phyloP scores from a whole-genome alignment of 2,888 invertebrate species.

The Chrysolina americana region DNA sequence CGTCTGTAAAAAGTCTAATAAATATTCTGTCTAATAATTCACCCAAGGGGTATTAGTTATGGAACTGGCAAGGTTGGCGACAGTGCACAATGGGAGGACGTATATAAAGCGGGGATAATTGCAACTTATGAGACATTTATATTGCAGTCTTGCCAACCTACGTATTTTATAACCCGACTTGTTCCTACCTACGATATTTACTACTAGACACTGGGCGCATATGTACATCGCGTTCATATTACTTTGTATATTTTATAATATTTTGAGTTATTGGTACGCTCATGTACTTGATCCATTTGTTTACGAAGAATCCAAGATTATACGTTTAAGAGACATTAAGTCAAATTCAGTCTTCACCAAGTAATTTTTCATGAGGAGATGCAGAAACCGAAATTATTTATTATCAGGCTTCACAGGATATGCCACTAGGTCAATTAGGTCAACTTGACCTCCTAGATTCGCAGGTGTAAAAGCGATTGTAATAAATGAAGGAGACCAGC shows the following conservation, averaged over 20 bases:
- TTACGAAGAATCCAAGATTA: no score
- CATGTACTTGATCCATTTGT: no score
- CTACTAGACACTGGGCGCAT: slow-evolving; percentile 55
- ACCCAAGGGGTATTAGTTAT: slow-evolving; percentile 56
- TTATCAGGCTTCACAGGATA: no score
- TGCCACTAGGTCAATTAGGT: no score
- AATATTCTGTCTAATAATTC: slow-evolving; percentile 41
- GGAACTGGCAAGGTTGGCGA: slow-evolving; percentile 61
- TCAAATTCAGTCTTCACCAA: no score
- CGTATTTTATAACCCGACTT: slow-evolving; percentile 64
- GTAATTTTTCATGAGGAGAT: no score
- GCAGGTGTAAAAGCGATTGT: no score
- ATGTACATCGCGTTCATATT: slow-evolving; percentile 36
- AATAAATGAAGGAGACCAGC: no score
- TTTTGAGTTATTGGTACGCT: slow-evolving; percentile 19
- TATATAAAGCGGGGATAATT: slow-evolving; percentile 68
- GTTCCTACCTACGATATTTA: slow-evolving; percentile 62
- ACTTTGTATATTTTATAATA: slow-evolving; percentile 38
- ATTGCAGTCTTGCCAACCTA: slow-evolving; percentile 65
- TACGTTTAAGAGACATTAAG: no score
- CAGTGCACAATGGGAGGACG: slow-evolving; percentile 67
- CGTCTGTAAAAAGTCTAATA: slow-evolving; percentile 27
- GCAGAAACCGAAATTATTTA: no score
- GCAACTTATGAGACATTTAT: slow-evolving; percentile 69
- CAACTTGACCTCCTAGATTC: no score